Conservation (phyloP, 2,113 vertebrate species). For the Neofelis nebulosa region DNA sequence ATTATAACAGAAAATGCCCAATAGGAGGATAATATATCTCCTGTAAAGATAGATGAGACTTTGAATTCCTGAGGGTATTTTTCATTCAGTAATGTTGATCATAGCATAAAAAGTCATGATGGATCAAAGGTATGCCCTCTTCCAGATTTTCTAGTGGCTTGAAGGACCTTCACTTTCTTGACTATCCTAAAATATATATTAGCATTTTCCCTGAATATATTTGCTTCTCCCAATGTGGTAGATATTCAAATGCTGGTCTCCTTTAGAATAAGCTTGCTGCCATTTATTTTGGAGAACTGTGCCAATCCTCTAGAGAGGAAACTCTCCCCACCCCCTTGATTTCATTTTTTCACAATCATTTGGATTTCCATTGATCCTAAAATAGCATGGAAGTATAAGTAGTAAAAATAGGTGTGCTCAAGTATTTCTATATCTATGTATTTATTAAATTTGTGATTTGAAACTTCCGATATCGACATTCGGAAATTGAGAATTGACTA, state of each 20-base stretch:
- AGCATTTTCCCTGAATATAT: background rate
- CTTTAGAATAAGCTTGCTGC: background rate
- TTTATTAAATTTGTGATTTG: conserved; percentile 2
- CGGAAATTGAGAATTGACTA: conserved; percentile 31
- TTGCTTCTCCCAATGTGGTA: background rate
- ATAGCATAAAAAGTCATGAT: background rate
- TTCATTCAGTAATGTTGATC: background rate
- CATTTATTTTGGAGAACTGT: background rate
- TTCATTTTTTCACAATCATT: background rate
- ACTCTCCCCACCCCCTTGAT: background rate
- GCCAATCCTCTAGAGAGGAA: background rate
- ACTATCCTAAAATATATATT: background rate
- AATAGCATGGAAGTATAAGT: background rate
- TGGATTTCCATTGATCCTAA: conserved; percentile 22
- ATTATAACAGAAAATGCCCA: background rate
- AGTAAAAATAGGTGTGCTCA: background rate
- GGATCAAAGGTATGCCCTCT: background rate
- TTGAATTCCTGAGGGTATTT: background rate
- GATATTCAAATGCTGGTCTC: background rate
- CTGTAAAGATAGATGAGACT: background rate
- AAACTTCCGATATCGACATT: conserved; percentile 35
- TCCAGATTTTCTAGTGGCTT: background rate
- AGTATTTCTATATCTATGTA: background rate
- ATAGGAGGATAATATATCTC: background rate
- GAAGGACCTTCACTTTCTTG: background rate